Evolutionary conservation across 1,140 invertebrate species (phyloP).

Genomic region (Epicauta chinensis): DNA sequence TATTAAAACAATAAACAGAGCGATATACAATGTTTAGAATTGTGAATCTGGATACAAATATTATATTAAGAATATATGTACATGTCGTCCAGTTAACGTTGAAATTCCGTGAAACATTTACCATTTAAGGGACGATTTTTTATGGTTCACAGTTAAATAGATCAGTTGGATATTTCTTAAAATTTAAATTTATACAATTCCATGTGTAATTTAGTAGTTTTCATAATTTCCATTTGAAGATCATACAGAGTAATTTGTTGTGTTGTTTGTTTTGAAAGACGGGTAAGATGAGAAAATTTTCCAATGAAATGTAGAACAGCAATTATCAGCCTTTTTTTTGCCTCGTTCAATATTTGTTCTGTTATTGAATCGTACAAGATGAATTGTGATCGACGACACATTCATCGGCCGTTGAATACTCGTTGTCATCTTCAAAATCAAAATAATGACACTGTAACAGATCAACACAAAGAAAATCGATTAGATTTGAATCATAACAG

Average conservation of each 20-base stretch:
- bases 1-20: conserved; percentile 14
- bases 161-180: too few species aligned
- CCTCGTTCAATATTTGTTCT: not conserved
- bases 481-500: conserved; percentile 1
- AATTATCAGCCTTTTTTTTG: conserved; percentile 14
- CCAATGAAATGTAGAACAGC: too few species aligned
- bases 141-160: too few species aligned
- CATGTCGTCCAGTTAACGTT: too few species aligned
- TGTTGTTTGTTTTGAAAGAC: not conserved
- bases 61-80: too few species aligned
- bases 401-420: conserved; percentile 30
- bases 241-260: too few species aligned
- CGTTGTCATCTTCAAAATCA: conserved; percentile 40
- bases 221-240: too few species aligned
- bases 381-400: conserved; percentile 37
- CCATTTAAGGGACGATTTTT: too few species aligned
- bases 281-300: not conserved
- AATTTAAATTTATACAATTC: too few species aligned
- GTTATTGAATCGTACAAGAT: conserved; percentile 41
- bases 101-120: too few species aligned
- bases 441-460: conserved; percentile 41
- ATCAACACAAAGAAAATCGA: conserved; percentile 4
- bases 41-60: not conserved
- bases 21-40: conserved; percentile 9
- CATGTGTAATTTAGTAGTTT: too few species aligned